Evolutionary conservation across 2,888 invertebrate genomes (phyloP), one percentile per base, ranked within the genome.

Genomic region (Drosophila neonasuta): DNA sequence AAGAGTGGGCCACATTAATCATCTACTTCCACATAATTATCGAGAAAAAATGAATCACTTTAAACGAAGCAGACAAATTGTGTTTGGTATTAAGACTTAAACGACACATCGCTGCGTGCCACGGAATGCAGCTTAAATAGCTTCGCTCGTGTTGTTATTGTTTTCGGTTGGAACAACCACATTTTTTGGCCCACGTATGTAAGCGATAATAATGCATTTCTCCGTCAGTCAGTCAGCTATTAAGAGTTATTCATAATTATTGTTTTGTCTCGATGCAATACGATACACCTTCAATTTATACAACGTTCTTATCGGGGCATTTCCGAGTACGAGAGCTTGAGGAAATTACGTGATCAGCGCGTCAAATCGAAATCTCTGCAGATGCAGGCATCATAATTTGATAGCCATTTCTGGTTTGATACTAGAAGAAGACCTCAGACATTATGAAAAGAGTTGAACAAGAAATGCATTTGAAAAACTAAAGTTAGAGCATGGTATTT

Each of bases 361-460:
- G 34, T 34, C 48, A 58, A 67, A 68, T 79, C 62, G 46, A 68
- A 76, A 68, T 71, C 67, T 36, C 49, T 60, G 62, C 24, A 49
- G 71, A 61, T 77, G 24, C 24, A 24, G 66, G 77, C 64, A 64
- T 73, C 73, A 54, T 67, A 65, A 77, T 69, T 61, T 58, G 67
- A 58, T 68, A 55, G 49, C 58, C 57, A 68, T 62, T 81, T 81
- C 81, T 81, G 81, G 81, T 85, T 80, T 80, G 80, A 81, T 85
- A 24, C 6, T 24, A 81, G 36, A 48, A 45, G 48, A 74, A 54
- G 56, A 73, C 74, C 42, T 52, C 39, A 44, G 11, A 50, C n/a
- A 39, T 30, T 3, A 34, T 41, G 45, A 41, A 39, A 34, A 58
- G 68, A 67, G 64, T 54, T 44, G 39, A 63, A 44, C 54, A 45